Base-by-base conservation (phyloP, 2,797 vertebrate species). In the Helarctos malayanus region DNA sequence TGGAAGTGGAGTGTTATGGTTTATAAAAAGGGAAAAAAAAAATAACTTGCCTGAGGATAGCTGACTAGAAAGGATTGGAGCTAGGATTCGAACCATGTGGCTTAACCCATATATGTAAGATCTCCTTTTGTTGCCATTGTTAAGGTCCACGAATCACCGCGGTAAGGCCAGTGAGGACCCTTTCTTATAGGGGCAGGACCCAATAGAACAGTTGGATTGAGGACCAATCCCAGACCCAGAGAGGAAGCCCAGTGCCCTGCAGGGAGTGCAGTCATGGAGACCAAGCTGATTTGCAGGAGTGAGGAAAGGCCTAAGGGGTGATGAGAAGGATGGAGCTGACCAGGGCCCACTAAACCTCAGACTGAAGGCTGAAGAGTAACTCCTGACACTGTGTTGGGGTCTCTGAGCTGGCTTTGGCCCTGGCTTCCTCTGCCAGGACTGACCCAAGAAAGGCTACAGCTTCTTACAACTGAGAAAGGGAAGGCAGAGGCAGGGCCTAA, bases 271-370 rank as follows among this genome's bases (percentile, higher is more conserved):
- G 7, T 76, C 84, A 52, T 56, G 13, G 52, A 76, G 45, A 35
- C 12, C 47, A 35, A 47, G 8, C 57, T 86, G 35, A 13, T 54
- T 90, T 91, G 2, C 27, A 87, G 13, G 11, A 7, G 1, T 13
- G 16, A 59, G 3, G 7, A 4, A 2, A 54, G 0, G 52, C 7
- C 2, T 19, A 15, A 14, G n/a, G 1, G 1, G 1, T 78, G 32
- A 35, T 32, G 11, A 79, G 49, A 49, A 15, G 61, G 18, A 9
- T 18, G 38, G 15, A 27, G 2, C 5, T 25, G 14, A 6, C 8
- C 38, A 65, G 49, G 23, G 19, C 27, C 54, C 6, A 0, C 18
- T 41, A 27, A 10, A 13, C n/a, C 32, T 21, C 25, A 54, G 63
- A 65, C 2, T 47, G n/a, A 45, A 65, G 57, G 18, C 8, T 49